Evolutionary conservation across 2,113 vertebrate species (phyloP), one percentile per base, ranked within the genome.

Genomic region (Eulemur macaco): DNA sequence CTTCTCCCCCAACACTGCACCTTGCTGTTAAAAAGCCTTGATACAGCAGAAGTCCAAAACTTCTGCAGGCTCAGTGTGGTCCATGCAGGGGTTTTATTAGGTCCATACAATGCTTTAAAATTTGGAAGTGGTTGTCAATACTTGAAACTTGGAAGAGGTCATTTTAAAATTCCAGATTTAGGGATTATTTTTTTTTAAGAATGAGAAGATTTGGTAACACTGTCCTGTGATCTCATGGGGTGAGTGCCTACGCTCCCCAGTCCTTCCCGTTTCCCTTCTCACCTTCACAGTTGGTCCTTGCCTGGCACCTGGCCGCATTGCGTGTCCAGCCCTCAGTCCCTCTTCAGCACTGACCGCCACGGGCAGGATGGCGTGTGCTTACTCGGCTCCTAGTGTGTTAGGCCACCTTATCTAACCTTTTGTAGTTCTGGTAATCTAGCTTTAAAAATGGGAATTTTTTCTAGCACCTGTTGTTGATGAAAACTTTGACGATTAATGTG

Each of bases 71-170:
- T 39, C 34, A 45, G 6, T 18, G 9, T 77, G 31, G 20, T 29
- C 52, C 15, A 0, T 45, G 20, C 31, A 34, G 73, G 34, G 83
- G 39, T 52, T 78, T 78, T 58, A 7, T 64, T 89, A 73, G 50
- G 54, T 37, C 74, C 23, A 3, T 18, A 42, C 2, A 60, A 13
- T 66, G 21, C 69, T 68, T 88, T 68, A 45, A 31, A 5, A 27
- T 66, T 64, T 37, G 34, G 34, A 63, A 50, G 20, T 86, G 69
- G 20, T 89, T 86, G 68, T 21, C 34, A 29, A 3, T 85, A 60
- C 78, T 74, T 89, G 52, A 85, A 63, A 76, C 68, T 37, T 76
- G 37, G 20, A 71, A 71, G 52, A 76, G 63, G 76, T 93, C 18
- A 34, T 56, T 85, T 91, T 45, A 66, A 56, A 95, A 76, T 6